Percentiles rank a stretch among this genome's conserved stretches.
These are phyloP conservation scores for Microctenopoma steveboyesi DNA, from an alignment of 2,797 vertebrate species.

Conservation along the genomic window DNA sequence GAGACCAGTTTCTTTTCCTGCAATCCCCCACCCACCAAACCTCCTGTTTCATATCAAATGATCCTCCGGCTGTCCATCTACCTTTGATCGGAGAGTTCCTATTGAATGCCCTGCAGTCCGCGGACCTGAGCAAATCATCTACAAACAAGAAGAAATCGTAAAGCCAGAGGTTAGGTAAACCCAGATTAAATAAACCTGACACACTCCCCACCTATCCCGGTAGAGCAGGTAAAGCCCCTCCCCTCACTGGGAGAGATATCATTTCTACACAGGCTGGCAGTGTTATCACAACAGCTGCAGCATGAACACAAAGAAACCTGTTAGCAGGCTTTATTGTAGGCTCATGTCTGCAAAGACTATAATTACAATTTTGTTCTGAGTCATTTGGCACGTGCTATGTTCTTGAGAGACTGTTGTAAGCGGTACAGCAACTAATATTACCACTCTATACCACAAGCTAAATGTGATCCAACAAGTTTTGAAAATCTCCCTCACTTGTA, in stretches of 20 bases:
- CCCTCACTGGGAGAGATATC: slow-evolving; percentile 21
- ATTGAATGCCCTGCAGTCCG: slow-evolving; percentile 62
- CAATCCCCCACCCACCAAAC: slow-evolving; percentile 30
- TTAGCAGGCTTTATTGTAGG: slow-evolving; percentile 63
- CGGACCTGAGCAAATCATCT: slow-evolving; percentile 57
- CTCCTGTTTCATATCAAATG: slow-evolving; percentile 65
- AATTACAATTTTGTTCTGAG: slow-evolving; percentile 69
- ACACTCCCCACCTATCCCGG: neutral
- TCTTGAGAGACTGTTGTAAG: slow-evolving; percentile 58
- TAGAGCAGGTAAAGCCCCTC: slow-evolving; percentile 35
- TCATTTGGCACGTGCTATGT: slow-evolving; percentile 61
- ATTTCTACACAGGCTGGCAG: slow-evolving; percentile 53
- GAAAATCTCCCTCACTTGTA: slow-evolving; percentile 16
- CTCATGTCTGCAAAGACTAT: slow-evolving; percentile 62
- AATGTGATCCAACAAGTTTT: slow-evolving; percentile 19
- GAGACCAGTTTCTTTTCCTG: slow-evolving; percentile 72
- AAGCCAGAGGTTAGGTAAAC: slow-evolving; percentile 53
- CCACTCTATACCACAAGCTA: slow-evolving; percentile 35
- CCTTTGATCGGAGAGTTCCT: slow-evolving; percentile 67
- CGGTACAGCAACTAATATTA: slow-evolving; percentile 40
- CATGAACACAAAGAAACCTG: slow-evolving; percentile 67
- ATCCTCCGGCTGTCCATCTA: slow-evolving; percentile 56
- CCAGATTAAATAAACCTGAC: slow-evolving; percentile 41
- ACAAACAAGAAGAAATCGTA: slow-evolving; percentile 43
- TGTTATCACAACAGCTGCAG: slow-evolving; percentile 64